Evolutionary conservation across 2,888 invertebrate genomes (phyloP).

Genomic region (Uropetala carovei): DNA sequence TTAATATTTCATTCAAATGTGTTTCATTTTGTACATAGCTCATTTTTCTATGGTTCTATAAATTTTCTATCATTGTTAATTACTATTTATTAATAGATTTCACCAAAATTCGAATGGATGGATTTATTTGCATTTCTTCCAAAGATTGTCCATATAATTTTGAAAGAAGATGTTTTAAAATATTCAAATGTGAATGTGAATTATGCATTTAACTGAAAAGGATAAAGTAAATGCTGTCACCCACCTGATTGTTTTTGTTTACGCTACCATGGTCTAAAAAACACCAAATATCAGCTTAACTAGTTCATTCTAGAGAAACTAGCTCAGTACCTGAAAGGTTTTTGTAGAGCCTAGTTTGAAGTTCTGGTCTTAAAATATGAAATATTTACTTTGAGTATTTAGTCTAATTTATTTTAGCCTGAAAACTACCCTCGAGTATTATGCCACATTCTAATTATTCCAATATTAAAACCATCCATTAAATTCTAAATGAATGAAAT

Average conservation of each 20-base stretch:
- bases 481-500: no score
- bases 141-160: slow-evolving; percentile 5
- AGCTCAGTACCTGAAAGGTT: slow-evolving; percentile 37
- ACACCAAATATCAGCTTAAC: slow-evolving; percentile 47
- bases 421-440: no score
- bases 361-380: not conserved
- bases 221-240: not conserved
- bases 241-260: not conserved
- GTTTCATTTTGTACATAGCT: slow-evolving; percentile 10
- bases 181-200: slow-evolving; percentile 18
- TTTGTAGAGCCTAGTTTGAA: slow-evolving; percentile 27
- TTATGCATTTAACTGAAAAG: not conserved
- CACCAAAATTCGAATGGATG: not conserved
- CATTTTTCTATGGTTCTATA: slow-evolving; percentile 32
- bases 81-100: slow-evolving; percentile 36
- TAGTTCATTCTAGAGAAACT: slow-evolving; percentile 9
- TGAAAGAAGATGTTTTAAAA: not conserved
- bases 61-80: slow-evolving; percentile 26
- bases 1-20: not conserved
- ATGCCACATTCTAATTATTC: no score
- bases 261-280: not conserved
- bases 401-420: no score
- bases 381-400: not conserved
- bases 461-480: no score
- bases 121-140: slow-evolving; percentile 1